These are phyloP conservation scores for Thaumetopoea pityocampa DNA, from an alignment of 1,140 invertebrate genomes.

Conservation along the genomic window DNA sequence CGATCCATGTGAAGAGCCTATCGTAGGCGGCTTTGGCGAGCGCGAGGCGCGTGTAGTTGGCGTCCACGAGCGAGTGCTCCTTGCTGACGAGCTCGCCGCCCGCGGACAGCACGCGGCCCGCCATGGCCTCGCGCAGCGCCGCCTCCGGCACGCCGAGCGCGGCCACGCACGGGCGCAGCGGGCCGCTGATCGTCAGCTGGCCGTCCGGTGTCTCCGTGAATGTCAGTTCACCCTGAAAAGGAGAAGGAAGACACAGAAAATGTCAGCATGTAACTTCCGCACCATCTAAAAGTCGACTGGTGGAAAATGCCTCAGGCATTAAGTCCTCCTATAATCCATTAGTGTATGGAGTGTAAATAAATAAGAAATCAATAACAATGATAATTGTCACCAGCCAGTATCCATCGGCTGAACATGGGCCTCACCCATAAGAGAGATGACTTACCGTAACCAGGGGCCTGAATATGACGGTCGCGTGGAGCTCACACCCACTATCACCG, in stretches of 20 bases:
- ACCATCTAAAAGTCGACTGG: too few relatives aligned
- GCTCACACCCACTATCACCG: too few relatives aligned
- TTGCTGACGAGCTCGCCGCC: conserved; percentile 96
- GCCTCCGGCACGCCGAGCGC: conserved; percentile 83
- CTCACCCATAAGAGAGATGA: too few relatives aligned
- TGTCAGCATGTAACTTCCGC: too few relatives aligned
- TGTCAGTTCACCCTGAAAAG: conserved; percentile 59
- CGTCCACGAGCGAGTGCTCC: conserved; percentile 88
- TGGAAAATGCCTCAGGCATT: too few relatives aligned
- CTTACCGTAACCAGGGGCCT: too few relatives aligned
- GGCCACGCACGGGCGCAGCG: conserved; percentile 43
- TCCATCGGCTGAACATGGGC: too few relatives aligned
- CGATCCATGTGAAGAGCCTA: conserved; percentile 94
- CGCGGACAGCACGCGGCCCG: conserved; percentile 92
- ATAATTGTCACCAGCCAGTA: too few relatives aligned
- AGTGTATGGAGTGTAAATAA: too few relatives aligned
- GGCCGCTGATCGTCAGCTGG: conserved; percentile 42
- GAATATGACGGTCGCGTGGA: too few relatives aligned
- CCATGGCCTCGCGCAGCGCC: conserved; percentile 86
- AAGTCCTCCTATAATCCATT: too few relatives aligned
- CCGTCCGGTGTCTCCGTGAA: conserved; percentile 44
- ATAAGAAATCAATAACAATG: too few relatives aligned
- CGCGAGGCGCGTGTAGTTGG: conserved; percentile 94
- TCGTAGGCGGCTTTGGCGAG: conserved; percentile 96
- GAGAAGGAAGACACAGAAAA: background rate